Evolutionary conservation across 1,140 invertebrate species (phyloP).

Genomic region (Pachypeltis micranthus): DNA sequence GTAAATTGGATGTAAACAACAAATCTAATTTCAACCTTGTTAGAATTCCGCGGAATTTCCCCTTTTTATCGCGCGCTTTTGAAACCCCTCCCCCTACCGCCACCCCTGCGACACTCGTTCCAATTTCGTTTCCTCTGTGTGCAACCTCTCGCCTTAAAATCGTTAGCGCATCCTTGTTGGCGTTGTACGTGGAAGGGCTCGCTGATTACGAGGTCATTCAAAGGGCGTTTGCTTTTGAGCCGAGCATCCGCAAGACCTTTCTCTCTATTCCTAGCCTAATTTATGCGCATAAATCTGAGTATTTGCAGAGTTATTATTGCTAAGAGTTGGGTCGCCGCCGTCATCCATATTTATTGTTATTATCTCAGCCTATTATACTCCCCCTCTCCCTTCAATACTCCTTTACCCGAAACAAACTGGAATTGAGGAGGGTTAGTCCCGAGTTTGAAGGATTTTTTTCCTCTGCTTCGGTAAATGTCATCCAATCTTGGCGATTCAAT

Average conservation of each 20-base stretch:
- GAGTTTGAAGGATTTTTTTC: too few relatives aligned
- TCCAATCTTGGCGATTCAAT: too few relatives aligned
- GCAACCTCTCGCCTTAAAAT: not conserved
- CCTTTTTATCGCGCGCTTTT: not conserved
- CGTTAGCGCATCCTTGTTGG: not conserved
- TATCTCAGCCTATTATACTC: conserved; percentile 2
- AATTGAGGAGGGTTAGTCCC: not conserved
- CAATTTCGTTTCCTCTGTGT: too few relatives aligned
- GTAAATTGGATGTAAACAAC: conserved; percentile 9
- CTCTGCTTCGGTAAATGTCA: too few relatives aligned
- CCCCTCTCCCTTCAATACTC: too few relatives aligned
- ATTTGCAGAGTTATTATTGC: conserved; percentile 6
- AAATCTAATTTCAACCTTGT: conserved; percentile 8
- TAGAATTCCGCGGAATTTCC: conserved; percentile 2
- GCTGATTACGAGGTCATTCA: conserved; percentile 6
- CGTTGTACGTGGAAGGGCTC: not conserved
- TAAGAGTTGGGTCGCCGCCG: not conserved
- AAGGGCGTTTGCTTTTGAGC: not conserved
- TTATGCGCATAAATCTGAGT: conserved; percentile 3
- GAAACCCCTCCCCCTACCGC: not conserved
- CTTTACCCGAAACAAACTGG: not conserved
- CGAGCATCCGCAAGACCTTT: not conserved
- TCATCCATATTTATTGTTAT: conserved; percentile 10
- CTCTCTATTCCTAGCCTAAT: not conserved
- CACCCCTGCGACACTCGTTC: too few relatives aligned